Conservation (phyloP, 2,888 invertebrate genomes). For the Amaurobius ferox region DNA sequence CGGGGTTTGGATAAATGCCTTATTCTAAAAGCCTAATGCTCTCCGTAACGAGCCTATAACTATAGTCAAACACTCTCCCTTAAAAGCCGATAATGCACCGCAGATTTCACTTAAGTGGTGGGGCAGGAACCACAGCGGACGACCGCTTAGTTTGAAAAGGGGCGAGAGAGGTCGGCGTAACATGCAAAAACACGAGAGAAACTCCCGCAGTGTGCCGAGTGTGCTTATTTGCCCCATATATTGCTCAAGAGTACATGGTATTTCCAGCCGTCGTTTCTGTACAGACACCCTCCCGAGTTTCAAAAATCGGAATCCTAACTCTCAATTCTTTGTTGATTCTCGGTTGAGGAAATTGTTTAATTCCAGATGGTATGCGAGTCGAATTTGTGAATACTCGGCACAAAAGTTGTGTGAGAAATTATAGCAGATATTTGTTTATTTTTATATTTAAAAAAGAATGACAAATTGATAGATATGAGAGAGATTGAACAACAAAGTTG, state of each 20-base stretch:
- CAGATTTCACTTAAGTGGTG: slow-evolving; percentile 50
- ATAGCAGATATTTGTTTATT: too few species aligned
- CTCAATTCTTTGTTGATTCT: too few species aligned
- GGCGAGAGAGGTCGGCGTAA: slow-evolving; percentile 20
- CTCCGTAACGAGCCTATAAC: neutral
- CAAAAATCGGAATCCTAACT: slow-evolving; percentile 5
- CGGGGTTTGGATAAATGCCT: neutral
- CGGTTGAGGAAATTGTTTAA: too few species aligned
- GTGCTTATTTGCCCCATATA: slow-evolving; percentile 6
- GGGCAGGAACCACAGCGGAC: slow-evolving; percentile 24
- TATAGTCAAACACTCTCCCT: slow-evolving; percentile 21
- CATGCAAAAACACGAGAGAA: slow-evolving; percentile 58
- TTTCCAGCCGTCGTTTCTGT: slow-evolving; percentile 37
- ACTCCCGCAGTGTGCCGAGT: slow-evolving; percentile 27
- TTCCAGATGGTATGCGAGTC: too few species aligned
- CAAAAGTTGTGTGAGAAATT: too few species aligned
- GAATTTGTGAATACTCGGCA: too few species aligned
- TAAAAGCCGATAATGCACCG: slow-evolving; percentile 63
- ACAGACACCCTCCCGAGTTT: slow-evolving; percentile 22
- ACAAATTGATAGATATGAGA: too few species aligned
- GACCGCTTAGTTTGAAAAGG: neutral
- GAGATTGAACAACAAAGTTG: too few species aligned
- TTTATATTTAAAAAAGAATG: too few species aligned
- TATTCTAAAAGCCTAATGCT: neutral
- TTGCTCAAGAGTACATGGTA: slow-evolving; percentile 14